Conservation (phyloP, 92 coral and sea anemone species). For the Siderastrea radians region DNA sequence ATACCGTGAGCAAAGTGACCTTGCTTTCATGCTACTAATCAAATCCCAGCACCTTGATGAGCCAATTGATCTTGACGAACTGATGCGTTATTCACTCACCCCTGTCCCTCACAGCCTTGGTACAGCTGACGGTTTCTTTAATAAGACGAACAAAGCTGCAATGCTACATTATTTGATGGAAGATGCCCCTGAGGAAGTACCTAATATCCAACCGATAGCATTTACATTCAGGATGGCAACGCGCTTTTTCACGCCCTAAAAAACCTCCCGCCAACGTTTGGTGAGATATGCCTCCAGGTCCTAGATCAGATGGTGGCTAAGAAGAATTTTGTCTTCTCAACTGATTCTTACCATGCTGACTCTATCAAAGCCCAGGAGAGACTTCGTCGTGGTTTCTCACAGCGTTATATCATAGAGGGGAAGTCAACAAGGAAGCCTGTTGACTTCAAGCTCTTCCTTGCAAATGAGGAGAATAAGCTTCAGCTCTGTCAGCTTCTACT, state of each 20-base stretch:
- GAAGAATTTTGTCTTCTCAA: conserved; percentile 40
- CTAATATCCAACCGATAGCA: too few species aligned
- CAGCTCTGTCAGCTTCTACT: conserved; percentile 51
- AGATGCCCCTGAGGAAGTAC: too few species aligned
- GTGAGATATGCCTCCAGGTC: conserved; percentile 62
- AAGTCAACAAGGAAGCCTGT: conserved; percentile 68
- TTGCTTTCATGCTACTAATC: conserved; percentile 54
- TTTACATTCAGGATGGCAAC: too few species aligned
- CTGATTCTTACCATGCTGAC: conserved; percentile 61
- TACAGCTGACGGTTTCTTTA: conserved; percentile 65
- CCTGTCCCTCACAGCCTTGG: conserved; percentile 80
- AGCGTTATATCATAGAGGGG: conserved; percentile 56
- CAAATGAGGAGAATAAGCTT: conserved; percentile 46
- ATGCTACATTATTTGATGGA: too few species aligned
- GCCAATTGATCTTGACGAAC: conserved; percentile 57
- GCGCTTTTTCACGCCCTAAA: too few species aligned
- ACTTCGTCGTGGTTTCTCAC: conserved; percentile 59
- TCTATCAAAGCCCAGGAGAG: conserved; percentile 72
- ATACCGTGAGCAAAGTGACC: conserved; percentile 59
- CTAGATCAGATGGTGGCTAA: conserved; percentile 64
- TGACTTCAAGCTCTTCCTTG: conserved; percentile 63
- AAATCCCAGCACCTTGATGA: conserved; percentile 61
- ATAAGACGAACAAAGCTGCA: too few species aligned
- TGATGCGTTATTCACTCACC: conserved; percentile 63
- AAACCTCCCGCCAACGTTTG: conserved; percentile 60